A percentile compares a stretch with the other conserved stretches of the same genome.
Evolutionary conservation across 2,888 invertebrate genomes (phyloP).

Genomic region (Leucania comma): DNA sequence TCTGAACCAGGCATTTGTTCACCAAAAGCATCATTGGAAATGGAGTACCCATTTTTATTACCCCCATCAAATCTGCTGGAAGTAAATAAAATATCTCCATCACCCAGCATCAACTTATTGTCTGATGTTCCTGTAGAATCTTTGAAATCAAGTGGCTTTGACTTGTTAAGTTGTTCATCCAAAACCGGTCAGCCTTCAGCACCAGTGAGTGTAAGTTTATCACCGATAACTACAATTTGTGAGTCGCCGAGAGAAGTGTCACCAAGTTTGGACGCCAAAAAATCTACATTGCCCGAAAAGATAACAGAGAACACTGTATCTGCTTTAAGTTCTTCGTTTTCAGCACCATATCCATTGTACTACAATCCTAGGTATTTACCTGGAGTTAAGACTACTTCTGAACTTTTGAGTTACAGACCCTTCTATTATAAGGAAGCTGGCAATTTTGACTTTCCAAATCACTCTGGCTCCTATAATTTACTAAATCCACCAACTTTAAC

Average conservation of each 20-base stretch:
- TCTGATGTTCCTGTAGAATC: constrained; percentile 24
- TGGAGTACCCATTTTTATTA: not conserved
- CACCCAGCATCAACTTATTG: constrained; percentile 16
- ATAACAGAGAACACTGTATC: not conserved
- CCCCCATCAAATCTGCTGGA: constrained; percentile 1
- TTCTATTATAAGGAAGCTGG: not conserved
- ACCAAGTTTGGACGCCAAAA: not conserved
- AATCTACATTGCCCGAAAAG: constrained; percentile 3
- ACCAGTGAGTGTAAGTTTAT: not conserved
- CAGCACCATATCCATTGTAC: constrained; percentile 17
- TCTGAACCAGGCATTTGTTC: not conserved
- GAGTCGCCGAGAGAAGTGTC: too few species aligned
- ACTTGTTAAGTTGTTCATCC: not conserved
- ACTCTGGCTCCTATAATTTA: not conserved
- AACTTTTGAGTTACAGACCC: constrained; percentile 4
- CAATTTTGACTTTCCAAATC: not conserved
- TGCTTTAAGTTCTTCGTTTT: not conserved
- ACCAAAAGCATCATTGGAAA: not conserved
- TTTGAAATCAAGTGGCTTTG: not conserved
- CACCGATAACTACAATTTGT: not conserved
- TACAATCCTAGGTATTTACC: constrained; percentile 43
- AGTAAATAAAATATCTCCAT: constrained; percentile 9
- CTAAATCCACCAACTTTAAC: not conserved
- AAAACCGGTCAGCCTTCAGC: not conserved
- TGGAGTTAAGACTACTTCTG: constrained; percentile 32